Evolutionary conservation across 2,113 vertebrate genomes (phyloP).

Genomic region (Catagonus wagneri): DNA sequence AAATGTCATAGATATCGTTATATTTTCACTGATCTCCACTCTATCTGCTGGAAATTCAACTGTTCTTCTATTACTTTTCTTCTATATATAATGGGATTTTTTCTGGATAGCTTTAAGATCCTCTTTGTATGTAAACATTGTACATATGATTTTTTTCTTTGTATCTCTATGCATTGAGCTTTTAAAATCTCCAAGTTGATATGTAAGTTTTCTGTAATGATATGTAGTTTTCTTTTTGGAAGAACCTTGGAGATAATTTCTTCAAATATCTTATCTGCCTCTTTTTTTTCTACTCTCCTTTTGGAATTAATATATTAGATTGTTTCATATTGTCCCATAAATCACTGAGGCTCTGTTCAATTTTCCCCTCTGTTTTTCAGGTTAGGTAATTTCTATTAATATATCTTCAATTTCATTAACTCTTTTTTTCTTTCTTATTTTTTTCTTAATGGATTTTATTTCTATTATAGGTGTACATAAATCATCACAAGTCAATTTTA

Average conservation of each 20-base stretch:
- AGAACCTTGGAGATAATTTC: not conserved
- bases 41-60: not conserved
- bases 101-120: not conserved
- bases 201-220: not conserved
- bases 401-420: no score
- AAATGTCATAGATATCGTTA: not conserved
- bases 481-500: no score
- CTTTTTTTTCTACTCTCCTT: not conserved
- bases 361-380: no score
- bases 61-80: not conserved
- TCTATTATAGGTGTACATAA: no score
- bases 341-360: not conserved
- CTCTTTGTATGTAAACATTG: not conserved
- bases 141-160: not conserved
- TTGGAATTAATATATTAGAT: not conserved
- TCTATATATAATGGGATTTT: not conserved
- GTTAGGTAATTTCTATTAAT: no score
- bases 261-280: not conserved
- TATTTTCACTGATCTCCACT: not conserved
- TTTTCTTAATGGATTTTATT: no score
- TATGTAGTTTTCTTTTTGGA: not conserved
- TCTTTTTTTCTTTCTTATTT: no score
- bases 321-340: not conserved
- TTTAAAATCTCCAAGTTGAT: not conserved
- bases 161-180: not conserved